These are phyloP conservation scores for Babyrousa celebensis DNA, from an alignment of 2,797 vertebrate species.

Conservation along the genomic window DNA sequence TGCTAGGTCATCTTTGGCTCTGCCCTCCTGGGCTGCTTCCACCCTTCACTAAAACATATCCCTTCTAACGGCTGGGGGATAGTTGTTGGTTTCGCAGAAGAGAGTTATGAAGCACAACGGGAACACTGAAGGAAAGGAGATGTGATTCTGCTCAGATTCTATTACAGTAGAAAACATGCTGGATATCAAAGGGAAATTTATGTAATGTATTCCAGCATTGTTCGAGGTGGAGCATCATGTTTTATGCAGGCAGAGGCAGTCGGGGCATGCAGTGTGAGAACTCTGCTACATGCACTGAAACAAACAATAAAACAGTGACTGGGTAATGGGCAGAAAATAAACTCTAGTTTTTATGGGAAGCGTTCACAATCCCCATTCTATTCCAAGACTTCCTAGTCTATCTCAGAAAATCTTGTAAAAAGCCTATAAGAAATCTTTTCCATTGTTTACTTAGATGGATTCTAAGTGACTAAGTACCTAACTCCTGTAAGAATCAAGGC, in stretches of 20 bases:
- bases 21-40: constrained; percentile 77
- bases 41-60: constrained; percentile 84
- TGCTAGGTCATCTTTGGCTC: constrained; percentile 86
- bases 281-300: constrained; percentile 84
- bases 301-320: constrained; percentile 88
- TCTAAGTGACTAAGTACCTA: constrained; percentile 28
- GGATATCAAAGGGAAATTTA: constrained; percentile 92
- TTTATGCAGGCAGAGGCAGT: constrained; percentile 91
- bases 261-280: constrained; percentile 79
- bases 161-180: constrained; percentile 91
- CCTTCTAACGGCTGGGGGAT: constrained; percentile 88
- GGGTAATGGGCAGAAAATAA: constrained; percentile 85
- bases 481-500: not conserved
- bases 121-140: constrained; percentile 84
- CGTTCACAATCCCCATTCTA: constrained; percentile 51
- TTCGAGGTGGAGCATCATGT: constrained; percentile 89
- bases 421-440: constrained; percentile 12
- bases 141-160: constrained; percentile 89
- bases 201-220: constrained; percentile 92
- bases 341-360: constrained; percentile 81
- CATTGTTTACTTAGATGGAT: constrained; percentile 67
- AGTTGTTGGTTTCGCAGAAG: constrained; percentile 89
- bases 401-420: constrained; percentile 54
- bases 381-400: constrained; percentile 46
- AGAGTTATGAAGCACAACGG: constrained; percentile 88